Evolutionary conservation across 92 coral and sea anemone genomes (phyloP), one percentile per base, ranked within the genome.

Genomic region (Epizoanthus scotinus): DNA sequence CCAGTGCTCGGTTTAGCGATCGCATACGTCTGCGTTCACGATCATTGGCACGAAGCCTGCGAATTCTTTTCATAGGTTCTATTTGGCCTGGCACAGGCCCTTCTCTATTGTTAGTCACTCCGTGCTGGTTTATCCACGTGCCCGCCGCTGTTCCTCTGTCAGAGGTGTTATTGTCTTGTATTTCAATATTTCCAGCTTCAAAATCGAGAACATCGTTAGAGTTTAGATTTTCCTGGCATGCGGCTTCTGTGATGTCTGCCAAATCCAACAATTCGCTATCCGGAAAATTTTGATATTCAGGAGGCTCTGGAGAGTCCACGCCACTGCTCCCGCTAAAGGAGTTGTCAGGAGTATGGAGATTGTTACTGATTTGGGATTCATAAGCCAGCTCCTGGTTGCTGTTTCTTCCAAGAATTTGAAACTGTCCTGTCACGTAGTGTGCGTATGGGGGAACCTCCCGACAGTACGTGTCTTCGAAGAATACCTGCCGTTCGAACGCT

Each of bases 21-120:
- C 91, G 73, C 99, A 96, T 96, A 50, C 99, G 88, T 17, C 99
- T 84, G 1, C 99, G 86, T 69, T 96, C 99, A 12, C 99, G 96
- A 53, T 96, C 99, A 89, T 96, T 96, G 63, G 99, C 99, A 71
- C 99, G 99, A 67, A 93, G 93, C 68, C 99, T 90, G n/a, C 99
- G 92, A 25, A 96, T 87, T 82, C 96, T 90, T 84, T 96, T 96
- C 84, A 96, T 77, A 4, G 99, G 99, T 55, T 93, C 95, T 65
- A 83, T 84, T n/a, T 90, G 90, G 67, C 79, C 84, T 52, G 72
- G 84, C 62, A 90, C 79, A 36, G 82, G 54, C 55, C 83, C 84
- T 10, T 50, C 54, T 66, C 82, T 87, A 75, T 38, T 82, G 88
- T 87, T 81, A 66, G 82, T 54, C 1, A 82, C 90, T 29, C 58